Evolutionary conservation across 2,113 vertebrate genomes (phyloP), one percentile per base, ranked within the genome.

Genomic region (Heterotis niloticus): DNA sequence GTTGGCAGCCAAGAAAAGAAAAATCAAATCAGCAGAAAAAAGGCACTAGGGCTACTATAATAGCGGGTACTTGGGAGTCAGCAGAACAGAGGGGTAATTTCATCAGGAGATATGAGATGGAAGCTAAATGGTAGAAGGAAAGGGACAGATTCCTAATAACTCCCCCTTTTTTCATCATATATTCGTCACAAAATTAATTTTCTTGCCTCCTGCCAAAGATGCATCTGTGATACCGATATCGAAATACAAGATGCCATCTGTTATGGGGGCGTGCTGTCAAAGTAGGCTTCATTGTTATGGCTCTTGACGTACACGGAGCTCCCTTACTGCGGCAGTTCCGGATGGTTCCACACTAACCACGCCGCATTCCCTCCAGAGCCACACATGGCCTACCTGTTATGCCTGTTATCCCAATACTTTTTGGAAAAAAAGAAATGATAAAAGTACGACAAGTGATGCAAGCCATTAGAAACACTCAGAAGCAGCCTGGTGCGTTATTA

Each of bases 141-240:
- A 82, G 84, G 85, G 82, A 88, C 83, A 86, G 83, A 64, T 84
- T 80, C 78, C 75, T 87, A 83, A 82, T 84, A 24, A 67, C 62
- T 34, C 4, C 34, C 14, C 5, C 54, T 70, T 10, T 23, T 26
- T 60, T 20, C 44, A 24, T 77, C 62, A 65, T 65, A 5, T 52
- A 18, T 75, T 75, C 29, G 74, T 23, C 13, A 57, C 56, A 18
- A 75, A 75, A 75, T 24, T 7, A 75, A 75, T 75, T 75, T 75
- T 64, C 59, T 0, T 34, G n/a, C 26, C 74, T 75, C 26, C 74
- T 44, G 59, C 26, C 28, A 29, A 59, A 64, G 74, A 29, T 75
- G 17, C 28, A 17, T 29, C 59, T 57, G 18, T 57, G 74, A 62
- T 26, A 75, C 56, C 62, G 74, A 64, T 75, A 64, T 56, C 52